These are phyloP conservation scores for Thumatha senex DNA, from an alignment of 2,888 invertebrate species.

Conservation along the genomic window DNA sequence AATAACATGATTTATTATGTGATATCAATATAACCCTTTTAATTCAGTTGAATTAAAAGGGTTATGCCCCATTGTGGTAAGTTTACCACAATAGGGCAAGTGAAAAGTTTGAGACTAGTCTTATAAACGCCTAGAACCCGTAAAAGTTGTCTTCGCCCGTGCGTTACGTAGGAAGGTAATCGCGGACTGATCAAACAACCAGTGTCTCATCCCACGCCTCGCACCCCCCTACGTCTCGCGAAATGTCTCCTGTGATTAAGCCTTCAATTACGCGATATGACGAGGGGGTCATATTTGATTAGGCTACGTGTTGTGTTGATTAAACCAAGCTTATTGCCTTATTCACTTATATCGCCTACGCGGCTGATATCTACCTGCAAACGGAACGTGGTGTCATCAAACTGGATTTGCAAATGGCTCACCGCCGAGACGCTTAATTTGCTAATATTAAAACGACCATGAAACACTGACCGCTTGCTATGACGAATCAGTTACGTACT, in stretches of 20 bases:
- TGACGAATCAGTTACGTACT: constrained; percentile 21
- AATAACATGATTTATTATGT: neutral
- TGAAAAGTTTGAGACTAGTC: neutral
- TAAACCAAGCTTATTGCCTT: constrained; percentile 80
- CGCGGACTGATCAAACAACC: constrained; percentile 70
- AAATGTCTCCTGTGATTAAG: constrained; percentile 77
- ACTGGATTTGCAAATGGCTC: constrained; percentile 54
- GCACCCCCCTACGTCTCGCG: constrained; percentile 49
- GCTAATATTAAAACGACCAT: constrained; percentile 63
- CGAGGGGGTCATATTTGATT: constrained; percentile 82
- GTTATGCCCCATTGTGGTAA: too few relatives aligned
- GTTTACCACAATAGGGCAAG: neutral
- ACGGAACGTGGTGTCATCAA: constrained; percentile 44
- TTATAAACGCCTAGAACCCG: neutral
- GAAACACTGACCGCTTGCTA: constrained; percentile 51
- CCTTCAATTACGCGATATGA: constrained; percentile 80
- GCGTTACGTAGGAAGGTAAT: constrained; percentile 55
- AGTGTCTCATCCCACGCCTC: constrained; percentile 42
- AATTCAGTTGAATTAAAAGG: too few relatives aligned
- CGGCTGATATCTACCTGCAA: constrained; percentile 49
- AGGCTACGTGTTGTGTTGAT: constrained; percentile 80
- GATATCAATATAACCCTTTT: neutral
- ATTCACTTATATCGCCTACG: constrained; percentile 68
- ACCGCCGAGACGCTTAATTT: constrained; percentile 42
- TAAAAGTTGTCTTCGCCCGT: constrained; percentile 50